These are phyloP conservation scores for Drosophila niveifrons DNA, from an alignment of 2,888 invertebrate species.

Conservation along the genomic window DNA sequence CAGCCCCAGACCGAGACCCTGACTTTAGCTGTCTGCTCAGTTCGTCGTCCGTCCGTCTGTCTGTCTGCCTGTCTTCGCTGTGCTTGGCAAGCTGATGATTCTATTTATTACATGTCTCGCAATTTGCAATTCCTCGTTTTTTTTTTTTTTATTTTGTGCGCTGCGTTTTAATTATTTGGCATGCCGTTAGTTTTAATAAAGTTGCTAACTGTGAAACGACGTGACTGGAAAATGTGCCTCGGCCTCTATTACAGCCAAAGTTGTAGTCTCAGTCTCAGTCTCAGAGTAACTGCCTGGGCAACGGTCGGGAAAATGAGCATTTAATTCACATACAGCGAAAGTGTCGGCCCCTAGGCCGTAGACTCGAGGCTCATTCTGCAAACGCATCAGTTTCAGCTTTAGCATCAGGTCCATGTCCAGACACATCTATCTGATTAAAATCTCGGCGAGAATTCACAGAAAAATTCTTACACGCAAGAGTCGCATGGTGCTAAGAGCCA, in stretches of 20 bases:
- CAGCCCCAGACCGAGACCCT: slow-evolving; percentile 50
- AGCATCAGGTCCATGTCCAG: slow-evolving; percentile 20
- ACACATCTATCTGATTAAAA: slow-evolving; percentile 69
- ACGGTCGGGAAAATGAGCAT: slow-evolving; percentile 63
- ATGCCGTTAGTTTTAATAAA: slow-evolving; percentile 79
- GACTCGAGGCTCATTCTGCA: neutral
- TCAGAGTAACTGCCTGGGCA: neutral
- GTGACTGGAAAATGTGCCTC: slow-evolving; percentile 64
- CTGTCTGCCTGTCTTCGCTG: slow-evolving; percentile 12
- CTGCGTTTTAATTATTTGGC: slow-evolving; percentile 75
- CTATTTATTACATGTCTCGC: slow-evolving; percentile 74
- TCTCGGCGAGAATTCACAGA: slow-evolving; percentile 73
- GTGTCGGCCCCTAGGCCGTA: slow-evolving; percentile 54
- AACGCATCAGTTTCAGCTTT: neutral
- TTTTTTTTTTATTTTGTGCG: slow-evolving; percentile 11
- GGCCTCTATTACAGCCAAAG: slow-evolving; percentile 1
- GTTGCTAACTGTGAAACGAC: slow-evolving; percentile 80
- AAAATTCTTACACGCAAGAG: slow-evolving; percentile 79
- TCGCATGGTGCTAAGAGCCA: slow-evolving; percentile 27
- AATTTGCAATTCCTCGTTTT: slow-evolving; percentile 68
- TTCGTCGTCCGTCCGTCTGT: slow-evolving; percentile 14
- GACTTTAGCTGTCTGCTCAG: slow-evolving; percentile 46
- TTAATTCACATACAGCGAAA: slow-evolving; percentile 71
- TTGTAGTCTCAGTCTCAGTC: neutral
- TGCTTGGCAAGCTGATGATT: slow-evolving; percentile 63